These are phyloP conservation scores for Anastrepha ludens DNA, from an alignment of 1,140 invertebrate genomes.

Conservation along the genomic window DNA sequence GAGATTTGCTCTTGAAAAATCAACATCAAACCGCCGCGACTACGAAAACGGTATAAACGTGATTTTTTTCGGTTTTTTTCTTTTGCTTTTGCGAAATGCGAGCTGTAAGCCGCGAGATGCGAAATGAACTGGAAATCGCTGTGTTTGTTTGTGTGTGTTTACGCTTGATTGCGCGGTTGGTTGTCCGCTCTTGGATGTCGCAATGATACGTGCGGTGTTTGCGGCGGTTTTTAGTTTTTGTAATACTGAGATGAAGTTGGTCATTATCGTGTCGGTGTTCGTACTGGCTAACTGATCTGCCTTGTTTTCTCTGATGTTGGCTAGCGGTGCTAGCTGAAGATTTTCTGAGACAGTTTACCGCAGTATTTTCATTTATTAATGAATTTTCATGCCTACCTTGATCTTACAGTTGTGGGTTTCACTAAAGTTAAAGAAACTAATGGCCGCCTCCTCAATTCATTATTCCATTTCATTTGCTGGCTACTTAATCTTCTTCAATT, in stretches of 20 bases:
- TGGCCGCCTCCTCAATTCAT: too few relatives aligned
- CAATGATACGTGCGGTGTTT: background rate
- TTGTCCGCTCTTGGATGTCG: constrained; percentile 17
- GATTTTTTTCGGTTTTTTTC: background rate
- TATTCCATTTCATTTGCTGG: too few relatives aligned
- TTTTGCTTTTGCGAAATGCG: constrained; percentile 17
- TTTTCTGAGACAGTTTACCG: background rate
- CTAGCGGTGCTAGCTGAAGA: background rate
- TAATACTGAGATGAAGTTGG: background rate
- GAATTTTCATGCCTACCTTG: constrained; percentile 3
- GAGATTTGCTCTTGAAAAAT: constrained; percentile 51
- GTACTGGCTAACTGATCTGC: background rate
- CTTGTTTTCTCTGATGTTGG: background rate
- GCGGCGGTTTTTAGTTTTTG: background rate
- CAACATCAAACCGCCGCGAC: constrained; percentile 19
- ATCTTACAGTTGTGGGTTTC: background rate
- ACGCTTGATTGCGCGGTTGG: constrained; percentile 34
- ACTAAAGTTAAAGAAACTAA: too few relatives aligned
- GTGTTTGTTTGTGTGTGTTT: background rate
- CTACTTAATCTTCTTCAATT: too few relatives aligned
- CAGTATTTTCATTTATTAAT: constrained; percentile 17
- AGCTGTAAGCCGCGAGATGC: constrained; percentile 3
- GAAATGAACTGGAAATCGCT: constrained; percentile 39
- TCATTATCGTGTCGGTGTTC: background rate
- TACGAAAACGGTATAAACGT: constrained; percentile 49